Evolutionary conservation across 2,113 vertebrate genomes (phyloP).

Genomic region (Gambusia holbrooki): DNA sequence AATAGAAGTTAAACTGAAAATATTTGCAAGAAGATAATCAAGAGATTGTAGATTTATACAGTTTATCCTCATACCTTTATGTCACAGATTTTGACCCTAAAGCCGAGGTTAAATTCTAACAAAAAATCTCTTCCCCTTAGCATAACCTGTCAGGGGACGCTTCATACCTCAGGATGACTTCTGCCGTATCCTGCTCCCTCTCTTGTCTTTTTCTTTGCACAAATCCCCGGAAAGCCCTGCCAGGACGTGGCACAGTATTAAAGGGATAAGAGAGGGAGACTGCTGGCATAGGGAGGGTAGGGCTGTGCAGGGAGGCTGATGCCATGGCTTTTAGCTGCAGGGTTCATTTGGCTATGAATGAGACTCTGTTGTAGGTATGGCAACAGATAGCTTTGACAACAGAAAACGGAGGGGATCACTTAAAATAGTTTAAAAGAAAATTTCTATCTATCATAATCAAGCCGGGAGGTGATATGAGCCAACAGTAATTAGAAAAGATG

Average conservation of each 20-base stretch:
- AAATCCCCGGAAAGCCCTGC: constrained; percentile 92
- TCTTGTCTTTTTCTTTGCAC: constrained; percentile 91
- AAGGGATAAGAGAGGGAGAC: constrained; percentile 60
- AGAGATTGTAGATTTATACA: neutral
- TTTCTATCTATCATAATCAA: constrained; percentile 16
- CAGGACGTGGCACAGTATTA: constrained; percentile 80
- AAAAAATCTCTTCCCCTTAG: neutral
- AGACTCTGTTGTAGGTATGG: constrained; percentile 32
- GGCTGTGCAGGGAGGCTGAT: constrained; percentile 42
- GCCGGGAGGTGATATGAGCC: constrained; percentile 13
- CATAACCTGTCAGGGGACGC: constrained; percentile 23
- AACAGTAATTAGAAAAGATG: constrained; percentile 1
- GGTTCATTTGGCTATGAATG: constrained; percentile 45
- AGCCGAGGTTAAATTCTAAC: constrained; percentile 41
- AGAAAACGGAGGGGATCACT: constrained; percentile 29
- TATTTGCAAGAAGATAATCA: neutral
- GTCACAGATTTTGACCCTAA: constrained; percentile 33
- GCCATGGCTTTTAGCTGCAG: constrained; percentile 57
- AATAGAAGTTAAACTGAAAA: neutral
- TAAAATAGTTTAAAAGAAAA: constrained; percentile 20
- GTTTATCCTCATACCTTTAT: constrained; percentile 23
- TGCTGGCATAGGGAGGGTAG: constrained; percentile 37
- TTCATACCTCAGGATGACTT: constrained; percentile 90
- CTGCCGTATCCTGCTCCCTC: constrained; percentile 86
- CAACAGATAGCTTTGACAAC: constrained; percentile 34